A percentile compares a stretch with the other conserved stretches of the same genome.
Conservation (phyloP, 1,140 invertebrate species). For the Drosophila triauraria region DNA sequence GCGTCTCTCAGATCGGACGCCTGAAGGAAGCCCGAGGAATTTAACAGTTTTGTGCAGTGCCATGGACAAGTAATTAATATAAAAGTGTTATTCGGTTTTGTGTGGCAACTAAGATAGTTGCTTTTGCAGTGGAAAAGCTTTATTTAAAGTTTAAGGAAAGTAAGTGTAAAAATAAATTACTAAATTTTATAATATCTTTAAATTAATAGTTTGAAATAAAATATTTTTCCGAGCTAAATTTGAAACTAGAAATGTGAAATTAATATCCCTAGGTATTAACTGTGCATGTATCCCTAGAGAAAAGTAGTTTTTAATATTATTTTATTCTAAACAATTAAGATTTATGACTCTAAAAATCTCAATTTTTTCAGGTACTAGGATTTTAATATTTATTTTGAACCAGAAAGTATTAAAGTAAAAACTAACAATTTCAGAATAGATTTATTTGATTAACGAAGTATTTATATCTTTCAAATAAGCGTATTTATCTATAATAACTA, state of each 20-base stretch:
- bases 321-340: too few relatives aligned
- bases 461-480: too few relatives aligned
- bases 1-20: conserved; percentile 62
- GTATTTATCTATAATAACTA: too few relatives aligned
- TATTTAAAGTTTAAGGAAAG: conserved; percentile 1
- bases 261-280: not conserved
- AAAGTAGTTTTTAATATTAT: not conserved
- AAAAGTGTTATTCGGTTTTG: conserved; percentile 16
- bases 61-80: conserved; percentile 11
- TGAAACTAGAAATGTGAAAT: not conserved
- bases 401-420: too few relatives aligned
- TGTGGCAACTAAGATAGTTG: not conserved
- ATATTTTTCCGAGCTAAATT: too few relatives aligned
- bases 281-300: not conserved
- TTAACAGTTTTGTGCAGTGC: conserved; percentile 23
- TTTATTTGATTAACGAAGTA: too few relatives aligned
- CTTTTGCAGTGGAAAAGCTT: not conserved
- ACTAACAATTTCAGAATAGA: too few relatives aligned
- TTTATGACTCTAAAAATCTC: too few relatives aligned
- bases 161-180: conserved; percentile 16
- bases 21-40: conserved; percentile 5
- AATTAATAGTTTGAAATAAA: not conserved
- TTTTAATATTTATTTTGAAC: not conserved
- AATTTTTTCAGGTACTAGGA: too few relatives aligned
- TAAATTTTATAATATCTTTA: not conserved